Evolutionary conservation across 2,113 vertebrate species (phyloP).

Genomic region (Macaca fascicularis): DNA sequence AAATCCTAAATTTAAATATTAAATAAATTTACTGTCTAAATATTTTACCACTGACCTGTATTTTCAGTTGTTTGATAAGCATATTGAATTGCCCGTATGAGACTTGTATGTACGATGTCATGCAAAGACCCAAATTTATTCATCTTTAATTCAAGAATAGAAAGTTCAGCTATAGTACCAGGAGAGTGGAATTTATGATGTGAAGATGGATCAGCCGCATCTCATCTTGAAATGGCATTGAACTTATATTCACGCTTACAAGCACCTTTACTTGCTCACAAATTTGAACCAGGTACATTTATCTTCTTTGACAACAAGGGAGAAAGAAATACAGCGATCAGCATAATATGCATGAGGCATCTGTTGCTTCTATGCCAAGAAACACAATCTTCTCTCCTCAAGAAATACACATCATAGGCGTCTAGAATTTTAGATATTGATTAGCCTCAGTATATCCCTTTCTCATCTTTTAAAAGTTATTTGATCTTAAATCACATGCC

Average conservation of each 20-base stretch:
- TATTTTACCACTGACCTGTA: background rate
- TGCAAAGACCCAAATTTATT: conserved; percentile 19
- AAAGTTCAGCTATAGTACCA: background rate
- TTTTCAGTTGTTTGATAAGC: background rate
- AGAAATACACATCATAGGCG: background rate
- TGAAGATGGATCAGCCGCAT: conserved; percentile 10
- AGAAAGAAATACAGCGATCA: conserved; percentile 24
- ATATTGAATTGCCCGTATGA: background rate
- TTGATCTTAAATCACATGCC: background rate
- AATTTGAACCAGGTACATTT: conserved; percentile 16
- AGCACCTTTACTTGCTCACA: conserved; percentile 39
- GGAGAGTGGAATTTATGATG: background rate
- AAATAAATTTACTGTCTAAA: background rate
- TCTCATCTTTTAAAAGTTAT: background rate
- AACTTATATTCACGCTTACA: conserved; percentile 40
- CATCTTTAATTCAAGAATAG: conserved; percentile 31
- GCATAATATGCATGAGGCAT: background rate
- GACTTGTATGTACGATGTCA: background rate
- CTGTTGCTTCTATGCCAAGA: background rate
- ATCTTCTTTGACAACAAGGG: conserved; percentile 43
- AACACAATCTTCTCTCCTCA: background rate
- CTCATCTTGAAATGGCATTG: conserved; percentile 39
- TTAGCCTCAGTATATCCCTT: background rate
- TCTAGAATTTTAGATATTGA: background rate
- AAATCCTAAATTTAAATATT: background rate